phyloP scores from a whole-genome alignment of 2,113 vertebrate genomes.

The Plestiodon gilberti region DNA sequence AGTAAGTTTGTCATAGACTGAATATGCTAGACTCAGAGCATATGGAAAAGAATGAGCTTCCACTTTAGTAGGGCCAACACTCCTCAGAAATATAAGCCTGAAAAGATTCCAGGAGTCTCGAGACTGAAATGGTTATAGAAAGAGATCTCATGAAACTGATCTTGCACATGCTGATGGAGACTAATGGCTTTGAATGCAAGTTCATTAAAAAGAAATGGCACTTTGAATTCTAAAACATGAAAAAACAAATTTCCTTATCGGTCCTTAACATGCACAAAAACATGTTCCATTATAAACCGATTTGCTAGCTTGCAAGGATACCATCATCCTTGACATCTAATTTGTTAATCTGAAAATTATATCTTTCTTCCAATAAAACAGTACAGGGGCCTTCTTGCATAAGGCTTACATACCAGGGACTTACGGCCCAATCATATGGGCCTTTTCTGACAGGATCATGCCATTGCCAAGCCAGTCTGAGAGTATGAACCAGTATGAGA shows the following conservation, averaged over 20 bases:
- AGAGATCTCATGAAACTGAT: conserved; percentile 30
- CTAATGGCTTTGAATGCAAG: conserved; percentile 32
- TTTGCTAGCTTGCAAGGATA: not conserved
- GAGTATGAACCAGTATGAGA: too few species aligned
- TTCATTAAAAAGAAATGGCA: conserved; percentile 22
- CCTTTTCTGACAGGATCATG: too few species aligned
- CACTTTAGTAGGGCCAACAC: conserved; percentile 5
- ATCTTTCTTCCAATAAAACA: not conserved
- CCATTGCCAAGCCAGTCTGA: too few species aligned
- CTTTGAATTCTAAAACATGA: conserved; percentile 40
- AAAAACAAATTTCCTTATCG: conserved; percentile 19
- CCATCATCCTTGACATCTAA: not conserved
- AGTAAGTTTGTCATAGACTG: not conserved
- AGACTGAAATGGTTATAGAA: conserved; percentile 18
- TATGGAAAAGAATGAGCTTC: too few species aligned
- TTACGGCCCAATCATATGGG: not conserved
- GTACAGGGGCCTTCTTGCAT: not conserved
- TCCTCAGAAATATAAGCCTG: conserved; percentile 41
- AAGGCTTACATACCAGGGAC: not conserved
- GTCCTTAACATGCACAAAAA: not conserved
- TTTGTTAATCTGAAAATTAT: not conserved
- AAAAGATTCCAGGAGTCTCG: conserved; percentile 21
- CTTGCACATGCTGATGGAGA: not conserved
- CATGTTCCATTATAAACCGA: not conserved
- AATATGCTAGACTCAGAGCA: not conserved